These are phyloP conservation scores for Drosophila lacertosa DNA, from an alignment of 1,140 invertebrate species.

Conservation along the genomic window DNA sequence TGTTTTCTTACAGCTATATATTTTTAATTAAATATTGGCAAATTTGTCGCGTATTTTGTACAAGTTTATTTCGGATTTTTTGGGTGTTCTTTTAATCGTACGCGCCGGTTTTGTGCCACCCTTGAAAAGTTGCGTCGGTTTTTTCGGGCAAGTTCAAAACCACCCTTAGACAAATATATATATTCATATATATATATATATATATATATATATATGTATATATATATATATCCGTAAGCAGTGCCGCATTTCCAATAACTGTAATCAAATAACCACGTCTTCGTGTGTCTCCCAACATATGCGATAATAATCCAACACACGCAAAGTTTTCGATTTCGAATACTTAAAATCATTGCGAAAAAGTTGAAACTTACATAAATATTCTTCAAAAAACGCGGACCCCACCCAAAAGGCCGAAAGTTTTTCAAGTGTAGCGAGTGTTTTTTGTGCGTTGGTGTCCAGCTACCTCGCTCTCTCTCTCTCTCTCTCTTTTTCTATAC, in stretches of 20 bases:
- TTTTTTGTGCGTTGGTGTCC: constrained; percentile 36
- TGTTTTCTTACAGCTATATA: background rate
- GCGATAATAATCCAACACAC: background rate
- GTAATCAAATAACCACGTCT: constrained; percentile 15
- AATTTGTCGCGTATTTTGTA: background rate
- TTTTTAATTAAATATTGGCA: background rate
- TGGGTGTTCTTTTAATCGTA: background rate
- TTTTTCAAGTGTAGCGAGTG: constrained; percentile 72
- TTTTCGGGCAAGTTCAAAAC: constrained; percentile 42
- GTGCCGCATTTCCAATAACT: constrained; percentile 39
- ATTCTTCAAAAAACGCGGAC: constrained; percentile 42
- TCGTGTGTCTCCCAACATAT: background rate
- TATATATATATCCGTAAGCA: constrained; percentile 3
- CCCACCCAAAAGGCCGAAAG: constrained; percentile 68
- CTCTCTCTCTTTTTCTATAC: background rate
- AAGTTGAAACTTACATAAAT: constrained; percentile 16
- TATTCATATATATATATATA: constrained; percentile 8
- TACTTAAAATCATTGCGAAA: background rate
- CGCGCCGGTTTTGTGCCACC: constrained; percentile 39
- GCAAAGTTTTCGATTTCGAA: background rate
- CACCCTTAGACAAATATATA: constrained; percentile 28
- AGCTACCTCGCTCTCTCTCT: constrained; percentile 1
- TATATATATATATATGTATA: constrained; percentile 19
- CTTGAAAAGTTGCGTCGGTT: constrained; percentile 45
- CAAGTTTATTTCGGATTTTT: background rate